Evolutionary conservation across 1,140 invertebrate genomes (phyloP), one percentile per base, ranked within the genome.

Genomic region (Pararge aegeria): DNA sequence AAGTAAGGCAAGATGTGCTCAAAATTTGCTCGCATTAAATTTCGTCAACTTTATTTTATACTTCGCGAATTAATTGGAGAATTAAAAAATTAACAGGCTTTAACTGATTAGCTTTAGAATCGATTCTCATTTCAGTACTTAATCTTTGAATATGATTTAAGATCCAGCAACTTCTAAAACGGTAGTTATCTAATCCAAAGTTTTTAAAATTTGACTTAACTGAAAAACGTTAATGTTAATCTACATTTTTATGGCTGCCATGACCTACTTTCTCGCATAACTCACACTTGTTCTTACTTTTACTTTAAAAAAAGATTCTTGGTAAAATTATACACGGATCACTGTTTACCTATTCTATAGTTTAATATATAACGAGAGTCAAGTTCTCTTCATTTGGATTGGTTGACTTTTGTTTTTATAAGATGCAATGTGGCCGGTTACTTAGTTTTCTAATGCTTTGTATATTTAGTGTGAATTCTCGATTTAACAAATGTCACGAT

Each of bases 1-100:
- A 20, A 20, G 15, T 49, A 27, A 27, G 27, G 46, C 21, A 27
- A 29, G 46, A 27, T 49, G 21, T 49, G 20, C 21, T 49, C 46
- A 49, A 27, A 5, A 37, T 37, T 40, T 5, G 5, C 1, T 40
- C 38, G 38, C 38, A 16, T 16, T 9, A 15, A 40, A 15, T 16
- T 40, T 4, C 38, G 13, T 16, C 5, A 16, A n/a, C n/a, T 10
- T 5, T 5, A 7, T 2, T 18, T 15, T 15, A 16, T 6, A 15
- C 3, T 18, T 5, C 5, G 15, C 15, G 16, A 40, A 5, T 16
- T 15, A 16, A 40, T 40, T 18, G 13, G 38, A 40, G n/a, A 37
- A 10, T n/a, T 37, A 37, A 37, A 37, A 37, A n/a, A n/a, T n/a
- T 12, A 12, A 5, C 30, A 37, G 30, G n/a, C 10, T n/a, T 37